Conservation (phyloP, 2,888 invertebrate species). For the Orchesella flavescens region DNA sequence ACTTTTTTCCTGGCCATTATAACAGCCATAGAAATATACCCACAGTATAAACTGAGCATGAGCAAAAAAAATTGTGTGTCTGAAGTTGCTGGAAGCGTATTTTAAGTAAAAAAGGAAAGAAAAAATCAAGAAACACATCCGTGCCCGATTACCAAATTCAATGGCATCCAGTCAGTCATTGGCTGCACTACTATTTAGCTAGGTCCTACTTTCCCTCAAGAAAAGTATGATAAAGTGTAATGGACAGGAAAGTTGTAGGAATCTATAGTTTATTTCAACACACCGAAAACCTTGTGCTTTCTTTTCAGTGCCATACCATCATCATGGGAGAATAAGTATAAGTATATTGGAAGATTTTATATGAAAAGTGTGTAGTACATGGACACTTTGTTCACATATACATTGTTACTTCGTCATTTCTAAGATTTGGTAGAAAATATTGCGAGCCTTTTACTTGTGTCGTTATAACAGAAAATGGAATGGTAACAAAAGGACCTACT, state of each 20-base stretch:
- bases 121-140: conserved; percentile 1
- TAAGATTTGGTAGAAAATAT: conserved; percentile 12
- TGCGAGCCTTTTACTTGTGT: not conserved
- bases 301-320: too few species aligned
- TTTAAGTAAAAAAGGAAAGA: not conserved
- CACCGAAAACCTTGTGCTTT: too few species aligned
- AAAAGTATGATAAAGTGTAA: conserved; percentile 20
- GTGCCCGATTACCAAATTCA: conserved; percentile 24
- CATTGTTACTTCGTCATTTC: conserved; percentile 1
- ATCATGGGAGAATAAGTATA: too few species aligned
- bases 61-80: too few species aligned
- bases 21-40: too few species aligned
- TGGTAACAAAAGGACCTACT: too few species aligned
- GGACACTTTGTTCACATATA: too few species aligned
- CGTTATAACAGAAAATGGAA: too few species aligned
- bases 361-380: too few species aligned
- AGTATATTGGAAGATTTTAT: too few species aligned
- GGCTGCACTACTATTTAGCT: not conserved
- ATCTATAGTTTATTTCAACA: not conserved
- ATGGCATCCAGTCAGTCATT: conserved; percentile 11
- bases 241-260: conserved; percentile 26
- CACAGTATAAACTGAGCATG: too few species aligned
- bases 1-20: too few species aligned
- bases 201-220: conserved; percentile 21
- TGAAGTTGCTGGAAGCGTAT: not conserved